Conservation (phyloP, 2,113 vertebrate species). For the Synchiropus splendidus region DNA sequence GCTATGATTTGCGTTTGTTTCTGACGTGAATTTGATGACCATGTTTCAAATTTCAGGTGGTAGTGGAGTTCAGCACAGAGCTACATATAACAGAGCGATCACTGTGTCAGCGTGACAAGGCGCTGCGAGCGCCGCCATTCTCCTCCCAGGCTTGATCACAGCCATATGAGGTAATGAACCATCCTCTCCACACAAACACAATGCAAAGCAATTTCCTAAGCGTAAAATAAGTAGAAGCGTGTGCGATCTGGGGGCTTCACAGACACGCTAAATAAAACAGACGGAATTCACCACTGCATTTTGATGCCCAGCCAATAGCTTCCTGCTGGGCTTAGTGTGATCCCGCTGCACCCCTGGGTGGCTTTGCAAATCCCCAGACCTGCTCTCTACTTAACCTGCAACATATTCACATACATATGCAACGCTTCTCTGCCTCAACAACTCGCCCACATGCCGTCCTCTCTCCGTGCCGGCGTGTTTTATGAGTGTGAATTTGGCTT, state of each 20-base stretch:
- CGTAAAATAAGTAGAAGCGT: neutral
- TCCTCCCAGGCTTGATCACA: too few relatives aligned
- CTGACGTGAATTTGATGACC: too few relatives aligned
- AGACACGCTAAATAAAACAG: slow-evolving; percentile 1
- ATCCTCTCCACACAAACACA: too few relatives aligned
- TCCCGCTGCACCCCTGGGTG: slow-evolving; percentile 33
- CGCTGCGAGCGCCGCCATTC: too few relatives aligned
- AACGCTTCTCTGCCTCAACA: neutral
- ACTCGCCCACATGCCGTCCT: too few relatives aligned
- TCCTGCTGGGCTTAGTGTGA: slow-evolving; percentile 51
- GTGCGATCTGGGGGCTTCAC: neutral
- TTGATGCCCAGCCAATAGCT: slow-evolving; percentile 45
- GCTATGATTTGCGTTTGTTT: too few relatives aligned
- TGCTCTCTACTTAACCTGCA: slow-evolving; percentile 27
- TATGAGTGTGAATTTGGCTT: slow-evolving; percentile 40
- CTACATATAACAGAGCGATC: neutral
- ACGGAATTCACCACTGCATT: slow-evolving; percentile 42
- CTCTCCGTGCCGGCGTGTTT: slow-evolving; percentile 17
- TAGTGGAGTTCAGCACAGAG: too few relatives aligned
- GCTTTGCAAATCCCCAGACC: slow-evolving; percentile 34
- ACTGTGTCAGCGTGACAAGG: neutral
- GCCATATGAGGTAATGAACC: too few relatives aligned
- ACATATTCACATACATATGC: slow-evolving; percentile 9
- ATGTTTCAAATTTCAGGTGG: too few relatives aligned
- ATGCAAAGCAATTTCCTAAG: too few relatives aligned